A percentile compares a stretch with the other conserved stretches of the same genome.
phyloP scores from a whole-genome alignment of 2,113 vertebrate genomes.

The Loxodonta africana region DNA sequence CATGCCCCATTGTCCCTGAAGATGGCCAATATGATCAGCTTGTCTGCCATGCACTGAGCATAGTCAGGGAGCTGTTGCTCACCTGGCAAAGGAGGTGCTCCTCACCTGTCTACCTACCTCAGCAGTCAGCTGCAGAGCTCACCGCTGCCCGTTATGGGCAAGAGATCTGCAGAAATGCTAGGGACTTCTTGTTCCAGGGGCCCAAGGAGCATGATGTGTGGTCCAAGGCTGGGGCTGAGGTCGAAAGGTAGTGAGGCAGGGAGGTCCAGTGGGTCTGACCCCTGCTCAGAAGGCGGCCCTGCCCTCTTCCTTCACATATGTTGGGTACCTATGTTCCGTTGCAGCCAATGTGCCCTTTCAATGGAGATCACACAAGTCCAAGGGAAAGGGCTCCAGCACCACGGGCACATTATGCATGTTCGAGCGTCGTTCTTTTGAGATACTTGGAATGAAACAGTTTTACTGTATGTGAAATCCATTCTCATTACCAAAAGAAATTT shows the following conservation, averaged over 20 bases:
- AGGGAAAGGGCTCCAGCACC: neutral
- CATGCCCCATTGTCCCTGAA: too few relatives aligned
- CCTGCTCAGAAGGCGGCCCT: neutral
- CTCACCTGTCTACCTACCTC: neutral
- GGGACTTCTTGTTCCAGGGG: neutral
- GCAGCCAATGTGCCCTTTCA: neutral
- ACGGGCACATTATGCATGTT: neutral
- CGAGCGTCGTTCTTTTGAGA: constrained; percentile 7
- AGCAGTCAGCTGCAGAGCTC: neutral
- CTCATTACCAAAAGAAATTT: constrained; percentile 60
- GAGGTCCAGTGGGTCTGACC: neutral
- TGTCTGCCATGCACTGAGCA: neutral
- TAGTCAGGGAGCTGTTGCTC: neutral
- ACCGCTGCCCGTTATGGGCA: neutral
- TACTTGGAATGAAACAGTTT: neutral
- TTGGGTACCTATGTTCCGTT: neutral
- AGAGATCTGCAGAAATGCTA: neutral
- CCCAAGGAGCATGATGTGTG: accelerated
- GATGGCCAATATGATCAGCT: neutral
- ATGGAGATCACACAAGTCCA: neutral
- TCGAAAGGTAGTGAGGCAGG: neutral
- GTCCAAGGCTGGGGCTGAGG: neutral
- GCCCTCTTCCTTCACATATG: neutral
- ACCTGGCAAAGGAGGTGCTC: neutral
- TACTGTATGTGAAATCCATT: constrained; percentile 59